These are phyloP conservation scores for Triplophysa yarkandensis DNA, from an alignment of 2,797 vertebrate species.

Conservation along the genomic window DNA sequence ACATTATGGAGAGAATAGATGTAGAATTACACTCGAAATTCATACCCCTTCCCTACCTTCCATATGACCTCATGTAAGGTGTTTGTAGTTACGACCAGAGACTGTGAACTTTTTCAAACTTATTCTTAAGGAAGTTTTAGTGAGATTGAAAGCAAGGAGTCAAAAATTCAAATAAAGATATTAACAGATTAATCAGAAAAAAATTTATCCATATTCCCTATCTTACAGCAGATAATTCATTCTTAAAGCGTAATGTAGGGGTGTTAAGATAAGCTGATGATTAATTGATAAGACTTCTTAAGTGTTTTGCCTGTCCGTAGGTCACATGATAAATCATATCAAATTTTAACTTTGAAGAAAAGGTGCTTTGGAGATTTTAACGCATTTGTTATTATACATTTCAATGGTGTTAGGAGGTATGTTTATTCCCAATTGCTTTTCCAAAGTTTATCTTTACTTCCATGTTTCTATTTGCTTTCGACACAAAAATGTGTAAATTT, in stretches of 20 bases:
- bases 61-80: constrained; percentile 8
- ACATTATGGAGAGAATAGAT: constrained; percentile 35
- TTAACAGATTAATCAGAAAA: constrained; percentile 12
- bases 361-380: no score
- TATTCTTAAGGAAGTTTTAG: constrained; percentile 27
- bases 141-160: constrained; percentile 1
- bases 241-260: not conserved
- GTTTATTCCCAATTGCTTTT: no score
- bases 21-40: constrained; percentile 45
- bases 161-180: constrained; percentile 12
- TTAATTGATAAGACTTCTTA: not conserved
- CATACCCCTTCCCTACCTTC: constrained; percentile 13
- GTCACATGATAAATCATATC: no score
- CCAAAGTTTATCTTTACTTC: no score
- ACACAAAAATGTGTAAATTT: no score
- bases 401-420: no score
- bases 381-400: no score
- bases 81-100: not conserved
- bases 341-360: no score
- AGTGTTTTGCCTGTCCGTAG: not conserved
- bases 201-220: not conserved
- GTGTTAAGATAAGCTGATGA: not conserved
- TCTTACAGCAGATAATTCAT: not conserved
- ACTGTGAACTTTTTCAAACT: constrained; percentile 17
- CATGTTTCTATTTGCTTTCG: no score